Percentiles rank a stretch among this genome's conserved stretches.
Conservation (phyloP, 2,797 vertebrate genomes). For the Artibeus jamaicensis region DNA sequence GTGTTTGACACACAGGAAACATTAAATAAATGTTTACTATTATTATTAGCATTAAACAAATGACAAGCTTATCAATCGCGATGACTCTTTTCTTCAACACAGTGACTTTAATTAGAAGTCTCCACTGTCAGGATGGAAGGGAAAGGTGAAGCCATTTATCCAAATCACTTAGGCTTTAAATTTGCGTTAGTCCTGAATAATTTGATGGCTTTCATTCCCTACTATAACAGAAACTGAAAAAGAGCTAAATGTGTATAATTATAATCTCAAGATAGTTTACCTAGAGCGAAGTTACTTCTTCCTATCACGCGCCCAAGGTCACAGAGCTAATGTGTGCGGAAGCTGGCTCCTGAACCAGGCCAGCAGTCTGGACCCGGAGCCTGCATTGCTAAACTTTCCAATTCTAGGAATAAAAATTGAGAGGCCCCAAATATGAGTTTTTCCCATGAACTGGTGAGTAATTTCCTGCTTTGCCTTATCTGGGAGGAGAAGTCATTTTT, state of each 20-base stretch:
- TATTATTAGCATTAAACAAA: not conserved
- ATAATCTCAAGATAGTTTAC: slow-evolving; percentile 40
- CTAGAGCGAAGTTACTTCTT: slow-evolving; percentile 31
- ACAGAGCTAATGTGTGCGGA: not conserved
- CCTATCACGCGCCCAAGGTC: not conserved
- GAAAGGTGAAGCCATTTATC: not conserved
- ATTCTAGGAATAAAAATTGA: not conserved
- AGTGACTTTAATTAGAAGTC: not conserved
- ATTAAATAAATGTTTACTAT: not conserved
- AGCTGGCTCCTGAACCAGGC: not conserved
- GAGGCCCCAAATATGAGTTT: not conserved
- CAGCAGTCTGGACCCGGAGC: not conserved
- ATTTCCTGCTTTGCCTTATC: not conserved
- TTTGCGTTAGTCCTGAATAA: not conserved
- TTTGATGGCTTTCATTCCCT: slow-evolving; percentile 3
- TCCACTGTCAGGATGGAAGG: not conserved
- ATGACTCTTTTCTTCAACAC: not conserved
- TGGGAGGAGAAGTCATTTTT: not conserved
- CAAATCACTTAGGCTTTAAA: not conserved
- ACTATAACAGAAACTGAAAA: not conserved
- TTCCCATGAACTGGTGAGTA: not conserved
- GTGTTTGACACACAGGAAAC: not conserved
- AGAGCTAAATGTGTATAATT: not conserved
- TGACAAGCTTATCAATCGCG: not conserved
- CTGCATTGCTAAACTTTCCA: not conserved